A percentile compares a stretch with the other conserved stretches of the same genome.
Evolutionary conservation across 2,888 invertebrate genomes (phyloP).

Genomic region (Latheticus oryzae): DNA sequence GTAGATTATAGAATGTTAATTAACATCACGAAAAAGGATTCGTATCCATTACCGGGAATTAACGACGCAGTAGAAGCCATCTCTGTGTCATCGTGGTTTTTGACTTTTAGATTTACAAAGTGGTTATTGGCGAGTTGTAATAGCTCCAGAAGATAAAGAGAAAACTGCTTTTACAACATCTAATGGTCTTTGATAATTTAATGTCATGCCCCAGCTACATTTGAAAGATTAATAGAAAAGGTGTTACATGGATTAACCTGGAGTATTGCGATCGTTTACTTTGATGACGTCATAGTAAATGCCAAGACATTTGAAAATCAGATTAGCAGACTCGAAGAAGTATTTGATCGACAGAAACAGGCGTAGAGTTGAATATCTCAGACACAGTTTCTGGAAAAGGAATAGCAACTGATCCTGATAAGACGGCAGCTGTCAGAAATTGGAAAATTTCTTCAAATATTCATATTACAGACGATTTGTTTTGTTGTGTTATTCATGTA

Average conservation of each 20-base stretch:
- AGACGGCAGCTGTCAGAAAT: slow-evolving; percentile 10
- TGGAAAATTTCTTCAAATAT: no score
- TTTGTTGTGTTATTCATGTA: no score
- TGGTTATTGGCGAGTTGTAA: slow-evolving; percentile 44
- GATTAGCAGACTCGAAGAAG: slow-evolving; percentile 38
- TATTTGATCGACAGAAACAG: slow-evolving; percentile 7
- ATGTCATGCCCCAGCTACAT: slow-evolving; percentile 49
- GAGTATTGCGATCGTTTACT: no score
- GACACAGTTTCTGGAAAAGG: slow-evolving; percentile 27
- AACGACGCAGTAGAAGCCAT: slow-evolving; percentile 46
- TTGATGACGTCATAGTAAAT: slow-evolving; percentile 40
- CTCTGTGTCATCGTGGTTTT: slow-evolving; percentile 38
- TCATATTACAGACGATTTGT: no score
- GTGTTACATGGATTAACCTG: no score
- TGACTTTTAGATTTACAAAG: slow-evolving; percentile 41
- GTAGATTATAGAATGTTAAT: slow-evolving; percentile 43
- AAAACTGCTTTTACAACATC: slow-evolving; percentile 50
- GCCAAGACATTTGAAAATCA: slow-evolving; percentile 45
- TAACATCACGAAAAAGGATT: slow-evolving; percentile 40
- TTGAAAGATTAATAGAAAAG: slow-evolving; percentile 48
- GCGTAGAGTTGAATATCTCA: slow-evolving; percentile 21
- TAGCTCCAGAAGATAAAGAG: slow-evolving; percentile 40
- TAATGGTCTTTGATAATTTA: slow-evolving; percentile 48
- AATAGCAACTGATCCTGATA: slow-evolving; percentile 6
- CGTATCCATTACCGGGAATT: slow-evolving; percentile 39